These are phyloP conservation scores for Acleris laterana DNA, from an alignment of 2,888 invertebrate genomes.

Conservation along the genomic window DNA sequence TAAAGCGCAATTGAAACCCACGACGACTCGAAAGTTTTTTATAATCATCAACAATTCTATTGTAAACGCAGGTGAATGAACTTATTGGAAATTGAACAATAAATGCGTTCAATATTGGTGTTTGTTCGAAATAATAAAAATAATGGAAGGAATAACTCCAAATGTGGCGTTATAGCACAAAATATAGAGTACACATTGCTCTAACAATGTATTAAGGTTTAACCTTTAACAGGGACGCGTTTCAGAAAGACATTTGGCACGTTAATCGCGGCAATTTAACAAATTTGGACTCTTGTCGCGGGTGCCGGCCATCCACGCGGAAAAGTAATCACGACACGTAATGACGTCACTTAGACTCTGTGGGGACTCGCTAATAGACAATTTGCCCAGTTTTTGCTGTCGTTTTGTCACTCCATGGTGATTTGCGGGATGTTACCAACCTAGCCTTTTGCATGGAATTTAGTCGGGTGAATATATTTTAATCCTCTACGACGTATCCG, in stretches of 20 bases:
- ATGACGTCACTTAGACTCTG: conserved; percentile 73
- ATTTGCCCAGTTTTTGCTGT: conserved; percentile 72
- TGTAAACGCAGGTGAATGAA: not conserved
- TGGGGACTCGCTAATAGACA: conserved; percentile 72
- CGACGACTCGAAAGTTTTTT: not conserved
- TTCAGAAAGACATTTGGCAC: conserved; percentile 78
- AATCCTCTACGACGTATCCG: no score
- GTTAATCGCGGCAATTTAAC: conserved; percentile 79
- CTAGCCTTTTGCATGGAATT: not conserved
- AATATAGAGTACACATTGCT: not conserved
- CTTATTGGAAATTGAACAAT: not conserved
- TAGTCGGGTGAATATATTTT: no score
- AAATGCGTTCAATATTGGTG: not conserved
- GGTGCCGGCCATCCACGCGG: conserved; percentile 75
- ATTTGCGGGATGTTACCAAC: conserved; percentile 1
- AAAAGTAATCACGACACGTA: conserved; percentile 82
- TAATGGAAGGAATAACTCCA: not conserved
- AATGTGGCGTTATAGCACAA: no score
- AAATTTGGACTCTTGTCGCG: conserved; percentile 68
- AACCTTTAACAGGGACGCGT: conserved; percentile 55
- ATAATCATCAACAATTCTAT: not conserved
- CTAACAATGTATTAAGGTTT: conserved; percentile 40
- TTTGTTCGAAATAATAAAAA: not conserved
- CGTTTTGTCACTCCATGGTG: conserved; percentile 45
- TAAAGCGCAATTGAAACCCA: not conserved